Conservation (phyloP, 2,797 vertebrate species). For the Melanotaenia boesemani region DNA sequence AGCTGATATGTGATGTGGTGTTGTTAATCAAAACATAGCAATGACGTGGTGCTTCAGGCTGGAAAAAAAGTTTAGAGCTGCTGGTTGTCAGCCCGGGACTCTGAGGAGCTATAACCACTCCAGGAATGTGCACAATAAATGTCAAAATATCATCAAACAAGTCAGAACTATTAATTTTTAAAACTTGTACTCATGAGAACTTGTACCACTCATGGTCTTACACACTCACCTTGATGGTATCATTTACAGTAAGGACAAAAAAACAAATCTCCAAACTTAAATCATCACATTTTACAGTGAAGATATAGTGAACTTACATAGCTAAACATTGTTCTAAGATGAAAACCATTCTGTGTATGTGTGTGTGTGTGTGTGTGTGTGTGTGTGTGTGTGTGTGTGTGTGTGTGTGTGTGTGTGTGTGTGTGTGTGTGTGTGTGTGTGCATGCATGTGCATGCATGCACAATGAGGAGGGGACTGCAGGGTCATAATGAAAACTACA, state of each 20-base stretch:
- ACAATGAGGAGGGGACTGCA: conserved; percentile 13
- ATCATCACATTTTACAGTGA: too few species aligned
- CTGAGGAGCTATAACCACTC: background rate
- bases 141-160: background rate
- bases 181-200: background rate
- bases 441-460: too few species aligned
- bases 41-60: background rate
- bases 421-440: conserved; percentile 1
- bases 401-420: conserved; percentile 3
- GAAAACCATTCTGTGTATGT: background rate
- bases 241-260: background rate
- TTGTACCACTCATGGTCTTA: background rate
- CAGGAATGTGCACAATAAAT: background rate
- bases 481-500: conserved; percentile 28
- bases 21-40: too few species aligned
- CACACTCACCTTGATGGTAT: background rate
- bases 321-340: background rate
- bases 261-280: background rate
- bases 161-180: too few species aligned
- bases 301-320: background rate
- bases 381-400: background rate
- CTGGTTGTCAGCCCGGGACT: background rate
- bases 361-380: conserved; percentile 3
- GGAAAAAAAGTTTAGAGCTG: too few species aligned
- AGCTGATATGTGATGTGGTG: too few species aligned